These are phyloP conservation scores for Herpetotheres cachinnans DNA, from an alignment of 2,113 vertebrate genomes.

Conservation along the genomic window DNA sequence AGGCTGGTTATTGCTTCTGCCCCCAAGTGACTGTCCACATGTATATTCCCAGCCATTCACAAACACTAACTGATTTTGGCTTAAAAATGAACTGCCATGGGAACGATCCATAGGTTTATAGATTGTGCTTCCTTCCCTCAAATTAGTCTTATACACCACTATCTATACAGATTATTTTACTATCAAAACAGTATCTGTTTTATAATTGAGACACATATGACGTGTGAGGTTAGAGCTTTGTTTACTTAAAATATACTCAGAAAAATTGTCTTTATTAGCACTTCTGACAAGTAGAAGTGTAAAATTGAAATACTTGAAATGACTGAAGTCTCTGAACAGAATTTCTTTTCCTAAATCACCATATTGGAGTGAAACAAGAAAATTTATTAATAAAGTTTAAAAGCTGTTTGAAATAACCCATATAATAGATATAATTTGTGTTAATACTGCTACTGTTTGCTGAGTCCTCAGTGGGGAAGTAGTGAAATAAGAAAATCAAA, in stretches of 20 bases:
- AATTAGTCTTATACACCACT: too few relatives aligned
- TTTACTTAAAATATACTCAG: not conserved
- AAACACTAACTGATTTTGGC: not conserved
- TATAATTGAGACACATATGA: constrained; percentile 1
- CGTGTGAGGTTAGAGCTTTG: not conserved
- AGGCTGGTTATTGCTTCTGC: constrained; percentile 65
- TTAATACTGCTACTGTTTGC: not conserved
- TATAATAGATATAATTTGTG: not conserved
- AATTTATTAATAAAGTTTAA: not conserved
- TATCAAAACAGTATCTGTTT: constrained; percentile 2
- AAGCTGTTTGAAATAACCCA: constrained; percentile 39
- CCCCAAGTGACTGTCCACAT: constrained; percentile 43
- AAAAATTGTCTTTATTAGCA: not conserved
- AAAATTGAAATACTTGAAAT: not conserved
- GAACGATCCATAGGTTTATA: not conserved
- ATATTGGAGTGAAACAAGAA: not conserved
- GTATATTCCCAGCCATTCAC: constrained; percentile 54
- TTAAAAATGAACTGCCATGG: constrained; percentile 46
- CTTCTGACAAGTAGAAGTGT: not conserved
- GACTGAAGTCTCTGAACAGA: not conserved
- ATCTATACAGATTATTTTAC: constrained; percentile 41
- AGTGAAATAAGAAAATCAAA: not conserved
- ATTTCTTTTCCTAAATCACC: not conserved
- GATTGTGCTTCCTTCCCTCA: constrained; percentile 17
- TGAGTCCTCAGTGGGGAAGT: not conserved